phyloP scores from a whole-genome alignment of 2,113 vertebrate species.

The Motacilla alba region DNA sequence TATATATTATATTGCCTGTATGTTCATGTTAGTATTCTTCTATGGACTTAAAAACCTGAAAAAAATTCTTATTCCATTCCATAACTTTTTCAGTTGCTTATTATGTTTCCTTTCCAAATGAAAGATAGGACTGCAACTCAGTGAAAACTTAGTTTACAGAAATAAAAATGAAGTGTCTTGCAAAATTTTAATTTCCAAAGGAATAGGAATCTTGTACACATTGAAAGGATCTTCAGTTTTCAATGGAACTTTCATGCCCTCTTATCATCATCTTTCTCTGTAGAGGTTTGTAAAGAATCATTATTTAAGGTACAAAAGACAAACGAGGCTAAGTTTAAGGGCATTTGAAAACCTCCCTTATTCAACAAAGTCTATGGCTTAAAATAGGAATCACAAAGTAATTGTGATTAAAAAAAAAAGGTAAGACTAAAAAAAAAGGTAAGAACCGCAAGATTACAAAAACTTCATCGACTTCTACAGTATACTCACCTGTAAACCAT shows the following conservation, averaged over 20 bases:
- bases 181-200: neutral
- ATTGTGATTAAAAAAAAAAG: neutral
- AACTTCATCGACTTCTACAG: neutral
- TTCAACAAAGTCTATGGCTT: neutral
- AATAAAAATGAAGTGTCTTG: neutral
- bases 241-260: neutral
- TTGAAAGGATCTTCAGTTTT: neutral
- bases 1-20: neutral
- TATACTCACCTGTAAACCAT: constrained; percentile 90
- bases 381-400: neutral
- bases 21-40: neutral
- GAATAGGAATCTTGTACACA: neutral
- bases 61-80: neutral
- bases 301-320: neutral
- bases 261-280: neutral
- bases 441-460: neutral
- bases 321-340: neutral
- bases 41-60: neutral
- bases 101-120: neutral
- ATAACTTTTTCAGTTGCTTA: neutral
- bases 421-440: neutral
- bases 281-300: neutral
- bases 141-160: neutral
- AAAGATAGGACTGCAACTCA: neutral
- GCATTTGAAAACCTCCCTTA: neutral